Conservation (phyloP, 1,140 invertebrate genomes). For the Chrysoperla carnea region DNA sequence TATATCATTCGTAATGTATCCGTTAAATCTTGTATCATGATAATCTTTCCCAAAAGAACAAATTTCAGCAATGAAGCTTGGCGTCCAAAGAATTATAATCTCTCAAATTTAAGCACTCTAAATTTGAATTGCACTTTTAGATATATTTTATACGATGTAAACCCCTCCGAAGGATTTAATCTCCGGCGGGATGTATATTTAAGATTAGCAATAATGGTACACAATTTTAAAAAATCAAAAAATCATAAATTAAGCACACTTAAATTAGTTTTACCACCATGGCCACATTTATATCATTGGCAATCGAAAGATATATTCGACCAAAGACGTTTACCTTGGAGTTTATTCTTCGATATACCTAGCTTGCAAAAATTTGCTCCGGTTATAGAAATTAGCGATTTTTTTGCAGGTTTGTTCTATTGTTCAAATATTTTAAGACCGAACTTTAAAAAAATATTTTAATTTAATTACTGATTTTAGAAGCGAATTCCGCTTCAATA, state of each 20-base stretch:
- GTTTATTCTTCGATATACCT: constrained; percentile 68
- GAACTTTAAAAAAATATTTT: constrained; percentile 1
- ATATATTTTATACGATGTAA: constrained; percentile 82
- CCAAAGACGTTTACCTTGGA: constrained; percentile 47
- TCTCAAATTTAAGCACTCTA: too few relatives aligned
- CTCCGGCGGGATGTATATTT: constrained; percentile 89
- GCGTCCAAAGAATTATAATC: too few relatives aligned
- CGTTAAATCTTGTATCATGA: too few relatives aligned
- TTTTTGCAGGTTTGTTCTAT: constrained; percentile 35
- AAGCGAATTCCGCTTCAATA: constrained; percentile 27
- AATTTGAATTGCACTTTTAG: constrained; percentile 16
- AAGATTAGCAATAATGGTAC: constrained; percentile 67
- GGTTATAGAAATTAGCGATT: constrained; percentile 76
- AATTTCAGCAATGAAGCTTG: too few relatives aligned
- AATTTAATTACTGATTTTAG: neutral
- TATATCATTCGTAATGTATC: too few relatives aligned
- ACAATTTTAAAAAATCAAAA: constrained; percentile 33
- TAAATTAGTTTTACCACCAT: constrained; percentile 72
- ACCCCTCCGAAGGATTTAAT: constrained; percentile 92
- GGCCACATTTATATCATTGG: constrained; percentile 85
- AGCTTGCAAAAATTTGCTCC: constrained; percentile 66
- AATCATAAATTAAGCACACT: constrained; percentile 27
- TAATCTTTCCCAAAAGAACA: too few relatives aligned
- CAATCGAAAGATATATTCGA: constrained; percentile 33
- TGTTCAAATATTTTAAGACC: constrained; percentile 8